Percentiles rank a stretch among this genome's conserved stretches.
Conservation (phyloP, 2,797 vertebrate genomes). For the Threskiornis aethiopicus region DNA sequence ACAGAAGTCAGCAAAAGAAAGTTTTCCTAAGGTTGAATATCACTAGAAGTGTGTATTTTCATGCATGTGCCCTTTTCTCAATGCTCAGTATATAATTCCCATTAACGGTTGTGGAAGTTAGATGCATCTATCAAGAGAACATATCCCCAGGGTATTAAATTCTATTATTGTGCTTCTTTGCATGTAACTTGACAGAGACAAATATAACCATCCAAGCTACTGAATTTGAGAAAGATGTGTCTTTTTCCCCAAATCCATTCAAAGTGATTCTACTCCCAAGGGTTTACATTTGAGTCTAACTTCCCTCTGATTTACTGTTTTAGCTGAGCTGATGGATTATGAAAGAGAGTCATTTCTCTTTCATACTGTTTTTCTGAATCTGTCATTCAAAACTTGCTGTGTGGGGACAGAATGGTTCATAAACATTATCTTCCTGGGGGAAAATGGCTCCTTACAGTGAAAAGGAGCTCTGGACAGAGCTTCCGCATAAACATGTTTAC, state of each 20-base stretch:
- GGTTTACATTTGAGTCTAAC: slow-evolving; percentile 21
- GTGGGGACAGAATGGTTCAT: slow-evolving; percentile 20
- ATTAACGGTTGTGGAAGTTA: not conserved
- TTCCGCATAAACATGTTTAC: slow-evolving; percentile 28
- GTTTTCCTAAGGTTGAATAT: not conserved
- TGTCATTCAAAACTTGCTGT: slow-evolving; percentile 29
- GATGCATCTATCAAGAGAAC: slow-evolving; percentile 33
- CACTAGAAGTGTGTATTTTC: not conserved
- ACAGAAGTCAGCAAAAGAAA: not conserved
- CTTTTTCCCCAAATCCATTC: slow-evolving; percentile 32
- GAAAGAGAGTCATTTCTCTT: slow-evolving; percentile 57
- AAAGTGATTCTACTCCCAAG: not conserved
- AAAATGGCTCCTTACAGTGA: slow-evolving; percentile 19
- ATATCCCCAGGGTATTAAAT: slow-evolving; percentile 2
- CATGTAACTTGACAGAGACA: slow-evolving; percentile 42
- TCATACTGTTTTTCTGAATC: slow-evolving; percentile 23
- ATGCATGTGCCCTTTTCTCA: not conserved
- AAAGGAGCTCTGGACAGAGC: slow-evolving; percentile 34
- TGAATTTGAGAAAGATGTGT: slow-evolving; percentile 34
- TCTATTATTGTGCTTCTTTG: slow-evolving; percentile 32
- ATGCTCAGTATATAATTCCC: not conserved
- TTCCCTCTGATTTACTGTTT: slow-evolving; percentile 43
- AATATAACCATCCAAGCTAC: slow-evolving; percentile 17
- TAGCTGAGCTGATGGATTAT: slow-evolving; percentile 44
- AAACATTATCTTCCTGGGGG: slow-evolving; percentile 47